Conservation (phyloP, 2,113 vertebrate species). For the Rallus limicola region DNA sequence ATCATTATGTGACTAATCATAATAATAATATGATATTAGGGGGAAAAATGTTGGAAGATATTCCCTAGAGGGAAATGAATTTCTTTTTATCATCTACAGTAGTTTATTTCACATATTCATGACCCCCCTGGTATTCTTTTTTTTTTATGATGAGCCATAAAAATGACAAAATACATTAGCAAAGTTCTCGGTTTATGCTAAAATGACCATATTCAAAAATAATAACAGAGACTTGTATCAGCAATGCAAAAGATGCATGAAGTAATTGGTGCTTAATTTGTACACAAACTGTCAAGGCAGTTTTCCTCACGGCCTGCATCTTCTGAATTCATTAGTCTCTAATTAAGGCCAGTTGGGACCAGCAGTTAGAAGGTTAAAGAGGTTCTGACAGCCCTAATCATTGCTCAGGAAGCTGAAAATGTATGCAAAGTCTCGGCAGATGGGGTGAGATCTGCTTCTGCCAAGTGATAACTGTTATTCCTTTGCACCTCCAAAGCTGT, state of each 20-base stretch:
- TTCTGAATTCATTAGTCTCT: constrained; percentile 99
- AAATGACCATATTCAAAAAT: constrained; percentile 87
- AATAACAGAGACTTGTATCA: constrained; percentile 88
- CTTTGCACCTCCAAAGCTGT: constrained; percentile 95
- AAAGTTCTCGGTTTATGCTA: constrained; percentile 83
- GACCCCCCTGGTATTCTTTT: constrained; percentile 74
- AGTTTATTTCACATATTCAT: constrained; percentile 83
- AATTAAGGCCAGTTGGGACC: constrained; percentile 99
- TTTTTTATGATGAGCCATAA: constrained; percentile 81
- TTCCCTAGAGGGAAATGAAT: constrained; percentile 77
- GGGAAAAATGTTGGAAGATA: constrained; percentile 67
- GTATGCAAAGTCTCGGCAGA: constrained; percentile 92
- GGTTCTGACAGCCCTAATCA: constrained; percentile 98
- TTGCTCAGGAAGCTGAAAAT: constrained; percentile 96
- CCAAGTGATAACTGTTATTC: constrained; percentile 98
- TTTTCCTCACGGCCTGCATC: constrained; percentile 94
- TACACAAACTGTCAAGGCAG: constrained; percentile 92
- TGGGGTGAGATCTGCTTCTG: constrained; percentile 91
- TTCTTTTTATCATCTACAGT: constrained; percentile 77
- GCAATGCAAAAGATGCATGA: constrained; percentile 87
- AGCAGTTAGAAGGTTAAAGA: constrained; percentile 99
- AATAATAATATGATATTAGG: constrained; percentile 69
- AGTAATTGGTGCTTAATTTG: constrained; percentile 94
- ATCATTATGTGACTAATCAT: constrained; percentile 69
- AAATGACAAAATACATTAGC: constrained; percentile 85